phyloP scores from a whole-genome alignment of 1,140 invertebrate species.

The Bradynema listronoti region DNA sequence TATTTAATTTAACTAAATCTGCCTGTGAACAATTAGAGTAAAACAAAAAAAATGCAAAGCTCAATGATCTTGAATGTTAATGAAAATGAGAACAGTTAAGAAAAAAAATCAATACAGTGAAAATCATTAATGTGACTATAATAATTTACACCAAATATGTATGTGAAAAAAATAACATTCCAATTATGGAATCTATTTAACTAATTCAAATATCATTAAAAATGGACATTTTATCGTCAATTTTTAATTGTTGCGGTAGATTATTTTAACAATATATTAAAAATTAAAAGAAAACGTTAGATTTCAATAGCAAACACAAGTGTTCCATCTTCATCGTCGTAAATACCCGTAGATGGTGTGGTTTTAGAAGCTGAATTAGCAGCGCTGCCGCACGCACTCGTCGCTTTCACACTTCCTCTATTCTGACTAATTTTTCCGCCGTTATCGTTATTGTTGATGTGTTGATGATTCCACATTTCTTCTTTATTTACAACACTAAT shows the following conservation, averaged over 20 bases:
- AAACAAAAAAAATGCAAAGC: too few relatives aligned
- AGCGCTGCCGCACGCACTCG: neutral
- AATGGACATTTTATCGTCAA: neutral
- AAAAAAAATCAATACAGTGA: neutral
- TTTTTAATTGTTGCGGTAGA: neutral
- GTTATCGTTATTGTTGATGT: neutral
- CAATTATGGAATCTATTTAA: neutral
- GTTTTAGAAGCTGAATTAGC: neutral
- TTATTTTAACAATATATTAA: neutral
- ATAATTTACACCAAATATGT: neutral
- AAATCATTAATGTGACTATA: neutral
- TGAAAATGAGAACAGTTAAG: too few relatives aligned
- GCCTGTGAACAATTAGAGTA: too few relatives aligned
- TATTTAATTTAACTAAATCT: too few relatives aligned
- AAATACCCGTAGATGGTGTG: neutral
- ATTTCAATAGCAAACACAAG: constrained; percentile 13
- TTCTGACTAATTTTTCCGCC: constrained; percentile 1
- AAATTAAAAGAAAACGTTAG: neutral
- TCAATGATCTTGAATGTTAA: too few relatives aligned
- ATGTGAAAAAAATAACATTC: neutral
- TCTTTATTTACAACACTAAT: neutral
- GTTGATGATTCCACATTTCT: too few relatives aligned
- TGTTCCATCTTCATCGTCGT: neutral
- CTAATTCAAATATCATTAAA: neutral
- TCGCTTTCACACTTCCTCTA: neutral